A percentile compares a stretch with the other conserved stretches of the same genome.
These are phyloP conservation scores for Dipodomys spectabilis DNA, from an alignment of 2,113 vertebrate species.

Conservation along the genomic window DNA sequence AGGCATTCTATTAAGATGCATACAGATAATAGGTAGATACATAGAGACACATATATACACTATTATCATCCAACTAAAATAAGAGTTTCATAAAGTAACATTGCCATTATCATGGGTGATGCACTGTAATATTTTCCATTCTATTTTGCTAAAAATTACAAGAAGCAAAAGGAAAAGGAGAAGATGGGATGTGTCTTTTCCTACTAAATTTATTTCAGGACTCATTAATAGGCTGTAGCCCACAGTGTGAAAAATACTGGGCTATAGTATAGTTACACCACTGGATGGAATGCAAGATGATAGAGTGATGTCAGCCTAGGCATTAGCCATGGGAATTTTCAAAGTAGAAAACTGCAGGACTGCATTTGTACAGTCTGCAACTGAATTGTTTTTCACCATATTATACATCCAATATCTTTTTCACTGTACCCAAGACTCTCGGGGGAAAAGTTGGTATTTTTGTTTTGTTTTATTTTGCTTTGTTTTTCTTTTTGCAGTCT, in stretches of 20 bases:
- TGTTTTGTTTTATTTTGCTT: neutral
- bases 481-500: neutral
- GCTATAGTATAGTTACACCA: neutral
- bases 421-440: neutral
- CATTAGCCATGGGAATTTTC: conserved; percentile 23
- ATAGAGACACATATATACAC: neutral
- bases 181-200: neutral
- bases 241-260: conserved; percentile 46
- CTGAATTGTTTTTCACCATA: conserved; percentile 7
- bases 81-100: conserved; percentile 32
- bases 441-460: neutral
- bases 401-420: conserved; percentile 26
- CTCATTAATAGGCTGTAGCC: neutral
- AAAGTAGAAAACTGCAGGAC: conserved; percentile 15
- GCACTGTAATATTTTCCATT: conserved; percentile 24
- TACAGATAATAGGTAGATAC: neutral
- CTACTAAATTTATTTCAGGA: conserved; percentile 36
- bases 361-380: neutral
- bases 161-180: too few species aligned
- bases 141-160: neutral
- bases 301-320: neutral
- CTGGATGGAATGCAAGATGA: neutral
- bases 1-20: neutral
- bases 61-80: conserved; percentile 1
- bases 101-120: neutral